These are phyloP conservation scores for Ecliptopera silaceata DNA, from an alignment of 2,888 invertebrate species.

Conservation along the genomic window DNA sequence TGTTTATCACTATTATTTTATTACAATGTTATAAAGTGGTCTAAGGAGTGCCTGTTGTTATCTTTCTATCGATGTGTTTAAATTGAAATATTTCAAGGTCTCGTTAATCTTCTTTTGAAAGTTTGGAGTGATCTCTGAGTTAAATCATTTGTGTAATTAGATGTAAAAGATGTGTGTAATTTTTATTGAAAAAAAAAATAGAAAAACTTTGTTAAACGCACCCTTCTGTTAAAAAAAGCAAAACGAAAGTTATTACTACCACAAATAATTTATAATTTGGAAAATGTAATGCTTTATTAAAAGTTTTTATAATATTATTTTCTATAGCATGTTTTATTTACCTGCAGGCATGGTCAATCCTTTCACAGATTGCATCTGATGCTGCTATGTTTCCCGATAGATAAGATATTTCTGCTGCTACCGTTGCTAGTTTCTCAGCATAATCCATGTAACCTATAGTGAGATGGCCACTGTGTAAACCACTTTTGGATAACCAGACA, in stretches of 20 bases:
- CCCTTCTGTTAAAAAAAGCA: slow-evolving; percentile 32
- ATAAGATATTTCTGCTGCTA: slow-evolving; percentile 80
- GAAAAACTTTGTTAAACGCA: slow-evolving; percentile 12
- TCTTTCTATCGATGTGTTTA: slow-evolving; percentile 46
- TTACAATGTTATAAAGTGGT: slow-evolving; percentile 59
- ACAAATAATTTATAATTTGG: slow-evolving; percentile 31
- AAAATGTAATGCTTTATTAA: slow-evolving; percentile 56
- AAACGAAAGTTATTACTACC: slow-evolving; percentile 34
- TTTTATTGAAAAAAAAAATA: slow-evolving; percentile 8
- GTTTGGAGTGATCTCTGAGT: slow-evolving; percentile 17
- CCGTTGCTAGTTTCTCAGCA: slow-evolving; percentile 80
- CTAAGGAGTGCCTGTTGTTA: slow-evolving; percentile 63
- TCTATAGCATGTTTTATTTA: slow-evolving; percentile 39
- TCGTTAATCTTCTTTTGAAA: slow-evolving; percentile 3
- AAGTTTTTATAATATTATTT: slow-evolving; percentile 38
- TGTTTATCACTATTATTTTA: slow-evolving; percentile 44
- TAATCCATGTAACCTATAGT: slow-evolving; percentile 79
- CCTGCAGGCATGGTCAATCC: slow-evolving; percentile 77
- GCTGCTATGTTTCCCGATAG: slow-evolving; percentile 78
- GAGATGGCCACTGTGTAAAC: not conserved
- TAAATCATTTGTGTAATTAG: slow-evolving; percentile 6
- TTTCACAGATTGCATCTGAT: slow-evolving; percentile 80
- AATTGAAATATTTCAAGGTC: slow-evolving; percentile 17
- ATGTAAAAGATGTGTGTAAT: not conserved
- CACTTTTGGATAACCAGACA: too few species aligned